phyloP scores from a whole-genome alignment of 1,140 invertebrate species.

The Manduca sexta region DNA sequence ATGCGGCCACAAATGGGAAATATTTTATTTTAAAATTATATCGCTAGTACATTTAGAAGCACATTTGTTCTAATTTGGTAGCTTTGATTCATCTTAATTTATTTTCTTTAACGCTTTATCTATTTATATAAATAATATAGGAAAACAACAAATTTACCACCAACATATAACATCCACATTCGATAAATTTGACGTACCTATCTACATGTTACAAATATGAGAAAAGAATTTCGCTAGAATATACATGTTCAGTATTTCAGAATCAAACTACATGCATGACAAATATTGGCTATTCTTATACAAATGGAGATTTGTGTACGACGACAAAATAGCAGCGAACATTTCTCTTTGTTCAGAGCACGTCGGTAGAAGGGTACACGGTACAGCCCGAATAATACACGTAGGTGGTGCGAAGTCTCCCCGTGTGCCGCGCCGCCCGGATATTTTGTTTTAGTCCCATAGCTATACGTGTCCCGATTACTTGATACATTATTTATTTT shows the following conservation, averaged over 20 bases:
- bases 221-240: neutral
- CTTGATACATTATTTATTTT: slow-evolving; percentile 12
- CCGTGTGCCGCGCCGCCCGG: slow-evolving; percentile 19
- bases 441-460: slow-evolving; percentile 32
- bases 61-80: too few species aligned
- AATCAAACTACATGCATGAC: slow-evolving; percentile 4
- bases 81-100: too few species aligned
- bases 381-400: slow-evolving; percentile 18
- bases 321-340: slow-evolving; percentile 11
- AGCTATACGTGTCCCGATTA: slow-evolving; percentile 35
- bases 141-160: too few species aligned
- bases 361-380: slow-evolving; percentile 10
- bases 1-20: too few species aligned
- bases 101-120: too few species aligned
- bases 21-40: too few species aligned
- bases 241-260: neutral
- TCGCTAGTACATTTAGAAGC: too few species aligned
- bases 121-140: too few species aligned
- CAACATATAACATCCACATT: too few species aligned
- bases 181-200: too few species aligned
- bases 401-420: slow-evolving; percentile 24
- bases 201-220: too few species aligned
- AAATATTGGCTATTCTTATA: slow-evolving; percentile 11
- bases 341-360: slow-evolving; percentile 20
- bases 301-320: slow-evolving; percentile 15